A percentile compares a stretch with the other conserved stretches of the same genome.
These are phyloP conservation scores for Ambastaia sidthimunki DNA, from an alignment of 2,797 vertebrate genomes.

Conservation along the genomic window DNA sequence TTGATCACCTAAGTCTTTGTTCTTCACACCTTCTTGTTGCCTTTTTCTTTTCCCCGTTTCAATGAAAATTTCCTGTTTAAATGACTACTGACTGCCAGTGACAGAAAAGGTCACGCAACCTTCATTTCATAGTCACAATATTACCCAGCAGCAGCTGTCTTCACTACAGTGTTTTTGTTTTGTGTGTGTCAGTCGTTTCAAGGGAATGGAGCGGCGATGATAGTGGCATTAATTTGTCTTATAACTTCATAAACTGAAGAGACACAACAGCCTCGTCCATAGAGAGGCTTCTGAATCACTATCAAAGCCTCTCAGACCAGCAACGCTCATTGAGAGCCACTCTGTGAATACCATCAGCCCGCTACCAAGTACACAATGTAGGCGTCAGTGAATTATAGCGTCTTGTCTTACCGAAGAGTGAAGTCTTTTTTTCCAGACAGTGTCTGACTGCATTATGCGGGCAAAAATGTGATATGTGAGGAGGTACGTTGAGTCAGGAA, in stretches of 20 bases:
- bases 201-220: slow-evolving; percentile 64
- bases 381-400: slow-evolving; percentile 25
- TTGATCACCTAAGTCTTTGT: not conserved
- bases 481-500: not conserved
- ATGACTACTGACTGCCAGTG: not conserved
- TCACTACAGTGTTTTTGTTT: slow-evolving; percentile 62
- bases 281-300: slow-evolving; percentile 69
- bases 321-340: slow-evolving; percentile 59
- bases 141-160: slow-evolving; percentile 69
- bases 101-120: not conserved
- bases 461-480: not conserved
- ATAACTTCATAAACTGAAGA: slow-evolving; percentile 63
- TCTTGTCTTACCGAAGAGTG: slow-evolving; percentile 36
- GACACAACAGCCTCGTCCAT: slow-evolving; percentile 61
- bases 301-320: slow-evolving; percentile 64
- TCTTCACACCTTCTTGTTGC: not conserved
- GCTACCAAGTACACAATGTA: slow-evolving; percentile 30
- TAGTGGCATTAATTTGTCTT: slow-evolving; percentile 73
- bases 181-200: slow-evolving; percentile 73
- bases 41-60: not conserved
- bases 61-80: not conserved
- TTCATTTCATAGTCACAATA: slow-evolving; percentile 48
- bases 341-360: slow-evolving; percentile 28
- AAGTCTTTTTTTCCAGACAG: slow-evolving; percentile 26
- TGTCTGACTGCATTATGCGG: slow-evolving; percentile 15